phyloP scores from a whole-genome alignment of 2,888 invertebrate species.

The Miltochrista miniata region DNA sequence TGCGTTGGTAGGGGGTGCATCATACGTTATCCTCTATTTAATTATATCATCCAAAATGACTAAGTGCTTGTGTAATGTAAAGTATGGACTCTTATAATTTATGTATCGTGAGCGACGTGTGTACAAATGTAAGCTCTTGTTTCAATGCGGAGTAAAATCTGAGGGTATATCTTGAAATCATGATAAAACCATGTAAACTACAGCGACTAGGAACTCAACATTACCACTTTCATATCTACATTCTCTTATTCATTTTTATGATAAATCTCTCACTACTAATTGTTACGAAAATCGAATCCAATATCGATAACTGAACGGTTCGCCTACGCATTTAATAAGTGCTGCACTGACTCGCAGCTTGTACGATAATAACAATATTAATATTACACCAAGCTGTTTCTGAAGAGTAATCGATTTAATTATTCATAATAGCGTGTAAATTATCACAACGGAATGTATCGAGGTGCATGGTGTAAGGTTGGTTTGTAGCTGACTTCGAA shows the following conservation, averaged over 20 bases:
- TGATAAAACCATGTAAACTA: no score
- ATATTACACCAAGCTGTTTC: conserved; percentile 48
- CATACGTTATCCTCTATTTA: no score
- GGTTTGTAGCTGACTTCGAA: background rate
- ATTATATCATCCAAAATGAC: no score
- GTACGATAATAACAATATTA: conserved; percentile 58
- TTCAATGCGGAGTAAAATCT: no score
- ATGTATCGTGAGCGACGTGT: no score
- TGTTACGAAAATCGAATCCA: background rate
- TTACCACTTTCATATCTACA: no score
- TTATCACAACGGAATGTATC: background rate
- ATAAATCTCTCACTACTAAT: background rate
- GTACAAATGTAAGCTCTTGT: no score
- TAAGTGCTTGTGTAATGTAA: background rate
- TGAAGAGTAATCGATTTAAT: conserved; percentile 60
- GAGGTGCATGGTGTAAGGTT: background rate
- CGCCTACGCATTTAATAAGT: background rate
- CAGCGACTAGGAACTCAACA: no score
- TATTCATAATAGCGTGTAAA: conserved; percentile 50
- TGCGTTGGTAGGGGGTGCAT: no score
- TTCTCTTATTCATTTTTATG: background rate
- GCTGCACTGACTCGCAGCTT: background rate
- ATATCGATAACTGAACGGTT: background rate
- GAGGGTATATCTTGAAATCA: no score
- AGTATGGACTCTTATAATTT: background rate